Evolutionary conservation across 2,888 invertebrate genomes (phyloP), one percentile per base, ranked within the genome.

Genomic region (Lordiphosa fenestrarum): DNA sequence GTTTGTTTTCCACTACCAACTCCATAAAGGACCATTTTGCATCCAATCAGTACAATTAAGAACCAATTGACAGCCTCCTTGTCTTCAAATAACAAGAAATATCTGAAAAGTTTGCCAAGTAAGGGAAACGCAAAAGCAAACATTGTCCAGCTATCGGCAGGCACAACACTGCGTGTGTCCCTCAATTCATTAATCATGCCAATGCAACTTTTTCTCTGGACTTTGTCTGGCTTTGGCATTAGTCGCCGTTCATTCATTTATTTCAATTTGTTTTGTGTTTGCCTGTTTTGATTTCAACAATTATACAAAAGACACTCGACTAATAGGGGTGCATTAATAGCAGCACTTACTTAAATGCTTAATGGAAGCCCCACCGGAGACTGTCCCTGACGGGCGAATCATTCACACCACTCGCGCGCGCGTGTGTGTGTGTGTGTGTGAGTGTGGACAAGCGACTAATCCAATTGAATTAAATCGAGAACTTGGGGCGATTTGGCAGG

Each of bases 401-500:
- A 36, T 36, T 47, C 35, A 47, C 30, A 23, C 12, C 12, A 13
- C 23, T 25, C 39, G 50, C 33, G 19, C 15, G 1, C 15, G 15
- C 15, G 1, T 2, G 1, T 2, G 15, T 2, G 15, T 2, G 15
- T 15, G 15, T 15, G 15, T n/a, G 50, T 10, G 39, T 30, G 38
- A 7, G 39, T 12, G 30, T 50, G 25, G 3, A 9, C 12, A 54
- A 56, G 62, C 62, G 71, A 54, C 71, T 77, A 77, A 77, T 77
- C 76, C 84, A 84, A 77, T 77, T 77, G 76, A 66, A 81, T 77
- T 84, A 63, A 81, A 84, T 63, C 63, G 68, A 33, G 52, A 56
- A 58, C 78, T 73, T 59, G 61, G 58, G 74, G 82, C 77, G 62
- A 49, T 65, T 52, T 59, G 69, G 67, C 67, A 67, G 65, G 56